A percentile compares a stretch with the other conserved stretches of the same genome.
Conservation (phyloP, 2,797 vertebrate genomes). For the Parotocinclus haroldoi region DNA sequence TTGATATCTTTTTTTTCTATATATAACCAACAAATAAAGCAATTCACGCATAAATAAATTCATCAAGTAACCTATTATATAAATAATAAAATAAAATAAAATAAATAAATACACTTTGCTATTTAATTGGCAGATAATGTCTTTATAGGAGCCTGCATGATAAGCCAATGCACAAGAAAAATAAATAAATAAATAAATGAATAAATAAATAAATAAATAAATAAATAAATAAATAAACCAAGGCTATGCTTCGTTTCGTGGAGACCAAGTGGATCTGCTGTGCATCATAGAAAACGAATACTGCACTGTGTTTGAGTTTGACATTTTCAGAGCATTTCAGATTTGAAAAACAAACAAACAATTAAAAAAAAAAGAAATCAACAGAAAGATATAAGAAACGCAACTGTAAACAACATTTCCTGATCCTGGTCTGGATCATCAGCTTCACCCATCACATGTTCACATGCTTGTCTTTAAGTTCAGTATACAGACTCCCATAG, state of each 20-base stretch:
- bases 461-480: conserved; percentile 63
- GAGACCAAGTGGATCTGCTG: conserved; percentile 55
- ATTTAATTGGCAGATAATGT: conserved; percentile 62
- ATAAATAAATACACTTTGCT: conserved; percentile 28
- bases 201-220: conserved; percentile 64
- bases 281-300: conserved; percentile 57
- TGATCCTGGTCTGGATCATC: conserved; percentile 53
- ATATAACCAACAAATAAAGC: conserved; percentile 67
- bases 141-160: conserved; percentile 67
- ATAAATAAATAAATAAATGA: conserved; percentile 69
- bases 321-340: conserved; percentile 63
- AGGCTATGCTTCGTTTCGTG: conserved; percentile 76
- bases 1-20: conserved; percentile 77
- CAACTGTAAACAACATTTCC: conserved; percentile 73
- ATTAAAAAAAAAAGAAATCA: conserved; percentile 3
- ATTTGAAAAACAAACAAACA: background rate
- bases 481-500: conserved; percentile 62
- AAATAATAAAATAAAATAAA: conserved; percentile 46
- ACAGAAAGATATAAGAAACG: conserved; percentile 47
- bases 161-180: conserved; percentile 62
- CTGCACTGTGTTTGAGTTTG: conserved; percentile 70
- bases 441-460: conserved; percentile 44
- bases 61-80: conserved; percentile 2
- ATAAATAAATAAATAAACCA: conserved; percentile 66
- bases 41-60: conserved; percentile 39